A percentile compares a stretch with the other conserved stretches of the same genome.
Conservation (phyloP, 1,140 invertebrate species). For the Drosophila serrata region DNA sequence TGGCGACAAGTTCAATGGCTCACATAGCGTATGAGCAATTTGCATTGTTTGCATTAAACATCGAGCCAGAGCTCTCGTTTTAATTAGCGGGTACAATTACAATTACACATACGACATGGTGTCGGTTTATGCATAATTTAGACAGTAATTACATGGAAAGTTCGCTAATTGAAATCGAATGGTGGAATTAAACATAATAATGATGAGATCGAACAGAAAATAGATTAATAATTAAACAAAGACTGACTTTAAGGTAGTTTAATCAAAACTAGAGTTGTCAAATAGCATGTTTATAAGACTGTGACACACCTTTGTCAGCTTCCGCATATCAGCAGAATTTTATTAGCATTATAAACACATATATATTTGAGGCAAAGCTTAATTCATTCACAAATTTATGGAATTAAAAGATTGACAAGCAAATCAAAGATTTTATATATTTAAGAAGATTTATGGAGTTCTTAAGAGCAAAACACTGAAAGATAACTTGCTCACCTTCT, state of each 20-base stretch:
- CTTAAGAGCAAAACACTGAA: not conserved
- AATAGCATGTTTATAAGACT: not conserved
- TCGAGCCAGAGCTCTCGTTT: conserved; percentile 49
- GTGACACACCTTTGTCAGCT: not conserved
- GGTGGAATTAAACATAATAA: not conserved
- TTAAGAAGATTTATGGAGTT: not conserved
- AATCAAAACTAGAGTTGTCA: not conserved
- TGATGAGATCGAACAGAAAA: conserved; percentile 3
- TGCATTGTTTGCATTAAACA: conserved; percentile 67
- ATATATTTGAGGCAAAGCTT: not conserved
- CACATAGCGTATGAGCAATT: conserved; percentile 56
- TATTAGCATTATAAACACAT: not conserved
- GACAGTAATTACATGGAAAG: conserved; percentile 61
- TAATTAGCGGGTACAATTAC: conserved; percentile 72
- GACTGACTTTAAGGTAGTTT: not conserved
- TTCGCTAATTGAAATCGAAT: conserved; percentile 58
- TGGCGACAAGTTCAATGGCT: conserved; percentile 77
- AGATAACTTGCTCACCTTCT: not conserved
- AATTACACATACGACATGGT: conserved; percentile 63
- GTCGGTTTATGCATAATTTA: conserved; percentile 67
- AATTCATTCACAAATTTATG: conserved; percentile 9
- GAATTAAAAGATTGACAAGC: not conserved
- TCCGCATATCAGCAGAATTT: conserved; percentile 6
- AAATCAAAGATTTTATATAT: too few species aligned
- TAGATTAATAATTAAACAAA: not conserved